Evolutionary conservation across 2,888 invertebrate genomes (phyloP).

Genomic region (Eupithecia vulgata): DNA sequence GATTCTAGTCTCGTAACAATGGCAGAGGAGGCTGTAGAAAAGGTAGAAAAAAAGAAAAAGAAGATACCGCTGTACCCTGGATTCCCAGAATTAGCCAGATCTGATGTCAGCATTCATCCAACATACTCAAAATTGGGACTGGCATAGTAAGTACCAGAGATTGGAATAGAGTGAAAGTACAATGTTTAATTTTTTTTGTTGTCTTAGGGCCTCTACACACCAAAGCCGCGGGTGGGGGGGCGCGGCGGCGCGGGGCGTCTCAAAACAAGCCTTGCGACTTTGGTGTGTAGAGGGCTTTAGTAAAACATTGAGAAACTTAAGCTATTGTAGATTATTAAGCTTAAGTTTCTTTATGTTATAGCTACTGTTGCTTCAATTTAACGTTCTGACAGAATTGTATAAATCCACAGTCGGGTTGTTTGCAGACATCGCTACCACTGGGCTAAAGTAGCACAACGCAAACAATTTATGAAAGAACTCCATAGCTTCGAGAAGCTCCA

Average conservation of each 20-base stretch:
- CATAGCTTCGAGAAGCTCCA: constrained; percentile 85
- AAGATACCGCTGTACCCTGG: constrained; percentile 72
- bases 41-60: constrained; percentile 52
- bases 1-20: constrained; percentile 29
- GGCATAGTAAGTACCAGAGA: constrained; percentile 85
- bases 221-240: too few species aligned
- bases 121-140: constrained; percentile 83
- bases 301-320: too few species aligned
- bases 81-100: constrained; percentile 81
- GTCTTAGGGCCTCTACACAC: too few species aligned
- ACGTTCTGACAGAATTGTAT: not conserved
- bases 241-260: too few species aligned
- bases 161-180: not conserved
- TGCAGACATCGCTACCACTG: constrained; percentile 85
- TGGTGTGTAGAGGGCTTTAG: too few species aligned
- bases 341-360: too few species aligned
- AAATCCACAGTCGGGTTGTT: constrained; percentile 81
- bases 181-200: not conserved
- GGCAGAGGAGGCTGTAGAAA: constrained; percentile 41
- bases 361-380: not conserved
- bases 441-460: constrained; percentile 78
- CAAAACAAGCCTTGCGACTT: too few species aligned
- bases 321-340: too few species aligned
- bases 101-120: constrained; percentile 86
- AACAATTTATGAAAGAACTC: constrained; percentile 86